Evolutionary conservation across 2,888 invertebrate species (phyloP).

Genomic region (Helobdella robusta): DNA sequence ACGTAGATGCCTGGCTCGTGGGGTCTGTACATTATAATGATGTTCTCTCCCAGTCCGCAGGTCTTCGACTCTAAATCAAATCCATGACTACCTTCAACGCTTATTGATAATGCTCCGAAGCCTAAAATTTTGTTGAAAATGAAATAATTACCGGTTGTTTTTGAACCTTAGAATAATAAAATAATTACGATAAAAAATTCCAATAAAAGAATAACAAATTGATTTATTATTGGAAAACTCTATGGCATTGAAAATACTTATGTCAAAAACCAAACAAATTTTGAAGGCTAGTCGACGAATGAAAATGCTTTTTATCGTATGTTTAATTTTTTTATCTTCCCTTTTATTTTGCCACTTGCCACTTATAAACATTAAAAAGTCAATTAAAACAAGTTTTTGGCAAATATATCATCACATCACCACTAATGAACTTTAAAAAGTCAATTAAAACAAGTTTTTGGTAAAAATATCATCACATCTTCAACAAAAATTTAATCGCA

Average conservation of each 20-base stretch:
- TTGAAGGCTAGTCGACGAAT: neutral
- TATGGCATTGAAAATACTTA: neutral
- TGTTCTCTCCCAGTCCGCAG: constrained; percentile 54
- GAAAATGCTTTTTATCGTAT: neutral
- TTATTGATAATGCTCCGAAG: constrained; percentile 78
- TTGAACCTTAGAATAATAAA: too few species aligned
- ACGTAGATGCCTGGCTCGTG: constrained; percentile 90
- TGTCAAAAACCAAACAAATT: neutral
- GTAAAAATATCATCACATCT: too few species aligned
- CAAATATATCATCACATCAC: too few species aligned
- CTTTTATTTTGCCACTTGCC: neutral
- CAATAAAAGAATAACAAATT: neutral
- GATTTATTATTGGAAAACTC: neutral
- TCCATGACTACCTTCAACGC: constrained; percentile 89
- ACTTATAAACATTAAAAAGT: too few species aligned
- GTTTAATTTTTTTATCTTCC: neutral
- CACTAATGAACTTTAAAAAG: too few species aligned
- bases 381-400: too few species aligned
- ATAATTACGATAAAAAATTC: too few species aligned
- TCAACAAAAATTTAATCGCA: too few species aligned
- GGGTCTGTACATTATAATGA: constrained; percentile 82
- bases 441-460: too few species aligned
- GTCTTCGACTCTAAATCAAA: constrained; percentile 70
- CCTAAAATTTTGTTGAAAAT: too few species aligned
- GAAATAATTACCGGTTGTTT: too few species aligned